phyloP scores from a whole-genome alignment of 1,140 invertebrate genomes.

The Drosophila leontia region DNA sequence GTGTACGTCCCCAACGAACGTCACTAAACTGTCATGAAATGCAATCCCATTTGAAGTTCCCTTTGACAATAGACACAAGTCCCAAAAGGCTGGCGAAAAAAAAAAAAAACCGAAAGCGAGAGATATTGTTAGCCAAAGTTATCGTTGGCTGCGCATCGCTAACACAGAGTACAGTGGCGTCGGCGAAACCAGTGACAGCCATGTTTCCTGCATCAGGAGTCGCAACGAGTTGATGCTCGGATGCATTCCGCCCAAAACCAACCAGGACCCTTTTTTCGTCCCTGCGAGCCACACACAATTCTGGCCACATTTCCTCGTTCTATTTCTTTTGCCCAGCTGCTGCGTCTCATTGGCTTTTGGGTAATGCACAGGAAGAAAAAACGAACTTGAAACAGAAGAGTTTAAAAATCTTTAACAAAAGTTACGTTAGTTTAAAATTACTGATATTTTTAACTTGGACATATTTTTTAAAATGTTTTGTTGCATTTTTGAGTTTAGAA shows the following conservation, averaged over 20 bases:
- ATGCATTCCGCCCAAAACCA: constrained; percentile 29
- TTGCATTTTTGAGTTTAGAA: too few species aligned
- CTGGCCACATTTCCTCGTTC: constrained; percentile 66
- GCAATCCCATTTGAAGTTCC: constrained; percentile 26
- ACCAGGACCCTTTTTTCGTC: not conserved
- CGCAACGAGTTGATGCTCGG: constrained; percentile 51
- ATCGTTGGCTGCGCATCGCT: constrained; percentile 63
- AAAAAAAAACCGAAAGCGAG: constrained; percentile 1
- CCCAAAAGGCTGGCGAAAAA: constrained; percentile 9
- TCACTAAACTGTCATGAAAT: constrained; percentile 30
- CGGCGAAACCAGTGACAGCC: constrained; percentile 29
- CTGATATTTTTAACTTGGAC: not conserved
- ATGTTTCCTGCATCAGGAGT: constrained; percentile 71
- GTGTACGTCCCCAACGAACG: not conserved
- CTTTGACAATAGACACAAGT: constrained; percentile 36
- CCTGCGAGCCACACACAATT: constrained; percentile 47
- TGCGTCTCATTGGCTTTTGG: constrained; percentile 68
- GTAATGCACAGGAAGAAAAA: not conserved
- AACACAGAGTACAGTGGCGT: constrained; percentile 41
- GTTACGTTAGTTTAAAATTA: not conserved
- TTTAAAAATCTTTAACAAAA: not conserved
- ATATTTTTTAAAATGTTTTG: not conserved
- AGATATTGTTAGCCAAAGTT: constrained; percentile 47
- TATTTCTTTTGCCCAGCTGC: constrained; percentile 66
- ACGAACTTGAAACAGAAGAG: not conserved